Evolutionary conservation across 2,113 vertebrate species (phyloP), one percentile per base, ranked within the genome.

Genomic region (Vicugna pacos): DNA sequence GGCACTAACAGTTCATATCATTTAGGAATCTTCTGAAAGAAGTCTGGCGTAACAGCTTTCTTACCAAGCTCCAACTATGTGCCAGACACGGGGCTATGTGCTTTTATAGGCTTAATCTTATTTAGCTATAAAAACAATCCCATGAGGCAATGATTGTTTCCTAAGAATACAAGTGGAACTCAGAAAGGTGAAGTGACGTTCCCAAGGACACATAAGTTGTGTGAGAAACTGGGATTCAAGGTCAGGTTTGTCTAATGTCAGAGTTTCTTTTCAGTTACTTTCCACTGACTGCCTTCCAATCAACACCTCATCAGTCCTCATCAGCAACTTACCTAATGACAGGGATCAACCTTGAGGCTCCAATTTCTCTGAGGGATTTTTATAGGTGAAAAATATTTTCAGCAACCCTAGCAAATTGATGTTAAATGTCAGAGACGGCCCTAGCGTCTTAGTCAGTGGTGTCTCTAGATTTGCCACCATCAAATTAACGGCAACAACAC

Each of bases 251-350:
- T 87, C 54, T 80, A 69, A 82, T 56, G 92, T 93, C 73, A 64
- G 72, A 93, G n/a, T 88, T 89, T 92, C 38, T 73, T 76, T 75
- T 16, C 56, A 92, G 32, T 89, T 75, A 91, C 83, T 89, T 94
- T 89, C 56, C 50, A 86, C 4, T 60, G 30, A 90, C n/a, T 81
- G 16, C 26, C 38, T 79, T 84, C 26, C 11, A 88, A 24, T 96
- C 76, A 70, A 60, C n/a, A 96, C 24, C 6, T 89, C 6, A 35
- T 80, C 35, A 87, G 22, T 80, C 38, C 22, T 88, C 32, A 91
- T 38, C 20, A n/a, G 6, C 73, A 96, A 89, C 32, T 83, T 93
- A 56, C 15, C 24, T 72, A 88, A 76, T n/a, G 60, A 92, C 48
- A 97, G 65, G 38, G 19, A 84, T 38, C 42, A 85, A 95, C 32